Percentiles rank a stretch among this genome's conserved stretches.
These are phyloP conservation scores for Folsomia manolachei DNA, from an alignment of 2,888 invertebrate species.

Conservation along the genomic window DNA sequence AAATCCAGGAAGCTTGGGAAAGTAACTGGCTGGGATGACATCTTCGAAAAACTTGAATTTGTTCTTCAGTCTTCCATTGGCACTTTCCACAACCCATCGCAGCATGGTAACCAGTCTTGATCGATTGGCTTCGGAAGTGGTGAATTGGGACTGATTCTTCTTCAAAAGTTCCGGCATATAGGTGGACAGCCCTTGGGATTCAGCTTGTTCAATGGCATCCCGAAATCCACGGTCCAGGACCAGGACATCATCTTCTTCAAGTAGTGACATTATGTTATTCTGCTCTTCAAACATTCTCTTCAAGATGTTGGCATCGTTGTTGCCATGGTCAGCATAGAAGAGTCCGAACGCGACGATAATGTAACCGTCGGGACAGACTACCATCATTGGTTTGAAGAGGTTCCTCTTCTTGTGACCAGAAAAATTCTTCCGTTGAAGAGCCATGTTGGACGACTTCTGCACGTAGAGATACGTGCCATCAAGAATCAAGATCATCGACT, in stretches of 20 bases:
- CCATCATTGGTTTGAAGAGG: conserved; percentile 17
- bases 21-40: not conserved
- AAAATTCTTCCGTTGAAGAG: conserved; percentile 9
- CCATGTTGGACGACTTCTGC: conserved; percentile 10
- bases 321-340: not conserved
- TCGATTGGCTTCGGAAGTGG: conserved; percentile 11
- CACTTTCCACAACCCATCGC: conserved; percentile 17
- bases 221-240: conserved; percentile 25
- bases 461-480: conserved; percentile 28
- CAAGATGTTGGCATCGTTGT: conserved; percentile 20
- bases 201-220: not conserved
- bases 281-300: not conserved
- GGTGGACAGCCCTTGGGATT: not conserved
- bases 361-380: conserved; percentile 9
- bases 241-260: conserved; percentile 1
- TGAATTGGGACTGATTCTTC: conserved; percentile 7
- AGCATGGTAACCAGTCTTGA: conserved; percentile 11
- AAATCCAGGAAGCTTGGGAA: not conserved
- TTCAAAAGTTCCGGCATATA: conserved; percentile 17
- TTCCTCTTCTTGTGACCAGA: conserved; percentile 13
- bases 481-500: not conserved
- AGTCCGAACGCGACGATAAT: conserved; percentile 1
- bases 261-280: not conserved
- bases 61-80: conserved; percentile 20
- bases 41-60: conserved; percentile 14